A percentile compares a stretch with the other conserved stretches of the same genome.
Evolutionary conservation across 2,797 vertebrate genomes (phyloP).

Genomic region (Poeciliopsis turneri): DNA sequence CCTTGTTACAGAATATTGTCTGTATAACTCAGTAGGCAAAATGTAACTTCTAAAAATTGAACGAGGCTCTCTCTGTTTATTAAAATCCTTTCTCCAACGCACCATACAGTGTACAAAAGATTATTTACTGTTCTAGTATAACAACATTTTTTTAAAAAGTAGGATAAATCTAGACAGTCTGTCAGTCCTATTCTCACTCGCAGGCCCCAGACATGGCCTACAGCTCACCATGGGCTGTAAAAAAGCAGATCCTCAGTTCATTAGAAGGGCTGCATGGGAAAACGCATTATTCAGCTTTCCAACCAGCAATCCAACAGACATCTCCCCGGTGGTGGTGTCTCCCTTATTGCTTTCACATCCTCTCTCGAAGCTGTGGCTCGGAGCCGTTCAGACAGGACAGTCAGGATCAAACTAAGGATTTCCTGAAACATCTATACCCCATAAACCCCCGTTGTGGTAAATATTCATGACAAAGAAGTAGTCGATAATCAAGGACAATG

Average conservation of each 20-base stretch:
- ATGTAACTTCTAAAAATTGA: slow-evolving; percentile 4
- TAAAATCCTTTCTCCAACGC: slow-evolving; percentile 5
- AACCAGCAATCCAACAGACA: slow-evolving; percentile 28
- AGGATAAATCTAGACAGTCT: slow-evolving; percentile 11
- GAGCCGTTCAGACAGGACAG: slow-evolving; percentile 59
- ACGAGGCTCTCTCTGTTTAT: neutral
- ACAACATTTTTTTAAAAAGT: slow-evolving; percentile 5
- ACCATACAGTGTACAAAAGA: slow-evolving; percentile 2
- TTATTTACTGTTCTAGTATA: slow-evolving; percentile 2
- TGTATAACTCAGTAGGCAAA: neutral
- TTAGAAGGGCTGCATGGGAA: slow-evolving; percentile 46
- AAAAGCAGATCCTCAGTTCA: slow-evolving; percentile 24
- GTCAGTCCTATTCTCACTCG: slow-evolving; percentile 17
- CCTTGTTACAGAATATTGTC: neutral
- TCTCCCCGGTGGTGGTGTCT: slow-evolving; percentile 29
- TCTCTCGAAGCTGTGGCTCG: slow-evolving; percentile 41
- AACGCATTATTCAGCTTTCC: slow-evolving; percentile 41
- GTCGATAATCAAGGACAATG: neutral
- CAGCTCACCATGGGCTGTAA: slow-evolving; percentile 16
- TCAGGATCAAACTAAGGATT: slow-evolving; percentile 64
- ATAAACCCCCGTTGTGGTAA: slow-evolving; percentile 52
- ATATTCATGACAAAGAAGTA: slow-evolving; percentile 64
- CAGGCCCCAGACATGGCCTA: slow-evolving; percentile 26
- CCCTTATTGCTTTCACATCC: slow-evolving; percentile 43
- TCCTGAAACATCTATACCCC: slow-evolving; percentile 60